Conservation (phyloP, 2,113 vertebrate species). For the Mormoops blainvillei region DNA sequence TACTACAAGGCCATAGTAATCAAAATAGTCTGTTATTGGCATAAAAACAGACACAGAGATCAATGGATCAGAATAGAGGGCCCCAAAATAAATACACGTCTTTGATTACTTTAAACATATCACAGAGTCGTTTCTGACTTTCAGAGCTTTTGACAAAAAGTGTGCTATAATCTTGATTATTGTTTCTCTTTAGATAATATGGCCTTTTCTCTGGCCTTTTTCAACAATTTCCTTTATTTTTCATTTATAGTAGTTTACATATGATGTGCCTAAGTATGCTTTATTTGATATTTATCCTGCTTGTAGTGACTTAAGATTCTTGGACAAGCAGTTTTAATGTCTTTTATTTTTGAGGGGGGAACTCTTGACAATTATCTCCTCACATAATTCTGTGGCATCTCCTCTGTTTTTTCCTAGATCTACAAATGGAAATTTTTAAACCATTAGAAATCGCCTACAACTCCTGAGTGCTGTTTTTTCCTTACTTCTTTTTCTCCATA, state of each 20-base stretch:
- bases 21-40: too few relatives aligned
- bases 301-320: neutral
- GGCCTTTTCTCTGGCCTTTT: neutral
- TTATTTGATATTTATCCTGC: neutral
- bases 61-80: too few relatives aligned
- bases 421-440: neutral
- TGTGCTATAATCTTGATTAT: neutral
- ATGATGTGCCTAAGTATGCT: neutral
- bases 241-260: neutral
- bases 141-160: neutral
- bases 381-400: neutral
- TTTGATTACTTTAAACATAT: neutral
- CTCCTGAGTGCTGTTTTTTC: neutral
- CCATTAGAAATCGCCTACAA: neutral
- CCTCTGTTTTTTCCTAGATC: neutral
- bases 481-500: neutral
- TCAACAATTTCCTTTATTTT: neutral
- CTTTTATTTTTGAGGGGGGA: neutral
- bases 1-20: too few relatives aligned
- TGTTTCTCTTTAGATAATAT: neutral
- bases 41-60: too few relatives aligned
- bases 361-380: neutral
- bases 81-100: too few relatives aligned
- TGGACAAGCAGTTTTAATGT: neutral
- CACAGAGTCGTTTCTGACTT: neutral